phyloP scores from a whole-genome alignment of 1,140 invertebrate species.

The Tribolium madens region DNA sequence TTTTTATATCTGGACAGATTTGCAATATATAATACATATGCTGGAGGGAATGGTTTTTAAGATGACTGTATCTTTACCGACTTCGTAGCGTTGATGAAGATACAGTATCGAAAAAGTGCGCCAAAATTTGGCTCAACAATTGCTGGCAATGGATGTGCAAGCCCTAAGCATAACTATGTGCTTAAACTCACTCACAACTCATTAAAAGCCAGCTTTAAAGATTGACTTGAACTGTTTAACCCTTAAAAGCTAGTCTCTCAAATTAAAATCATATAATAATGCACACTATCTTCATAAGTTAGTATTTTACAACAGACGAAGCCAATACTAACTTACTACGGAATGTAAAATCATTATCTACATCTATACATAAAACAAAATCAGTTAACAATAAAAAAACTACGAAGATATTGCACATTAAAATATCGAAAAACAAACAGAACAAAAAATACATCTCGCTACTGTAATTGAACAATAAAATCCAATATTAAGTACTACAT shows the following conservation, averaged over 20 bases:
- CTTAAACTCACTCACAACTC: conserved; percentile 58
- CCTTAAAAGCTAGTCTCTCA: conserved; percentile 46
- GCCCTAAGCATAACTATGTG: conserved; percentile 60
- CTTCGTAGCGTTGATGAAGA: conserved; percentile 40
- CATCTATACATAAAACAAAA: conserved; percentile 41
- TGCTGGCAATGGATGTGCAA: conserved; percentile 62
- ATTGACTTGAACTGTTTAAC: conserved; percentile 55
- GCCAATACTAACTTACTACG: conserved; percentile 31
- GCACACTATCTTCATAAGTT: conserved; percentile 48
- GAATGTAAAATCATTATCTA: conserved; percentile 16
- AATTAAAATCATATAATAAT: conserved; percentile 38
- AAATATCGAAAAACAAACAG: conserved; percentile 4
- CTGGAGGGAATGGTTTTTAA: conserved; percentile 65
- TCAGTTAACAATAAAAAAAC: conserved; percentile 37
- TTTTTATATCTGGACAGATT: conserved; percentile 65
- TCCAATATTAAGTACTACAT: conserved; percentile 39
- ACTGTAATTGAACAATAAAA: conserved; percentile 31
- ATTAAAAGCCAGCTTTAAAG: conserved; percentile 57
- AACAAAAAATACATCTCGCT: conserved; percentile 27
- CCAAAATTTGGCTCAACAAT: conserved; percentile 60
- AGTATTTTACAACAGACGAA: conserved; percentile 47
- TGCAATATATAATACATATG: conserved; percentile 65
- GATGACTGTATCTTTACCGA: conserved; percentile 34
- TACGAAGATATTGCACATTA: conserved; percentile 26
- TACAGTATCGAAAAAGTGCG: conserved; percentile 59